Conservation (phyloP, 2,888 invertebrate species). For the Linnaemya tessellans region DNA sequence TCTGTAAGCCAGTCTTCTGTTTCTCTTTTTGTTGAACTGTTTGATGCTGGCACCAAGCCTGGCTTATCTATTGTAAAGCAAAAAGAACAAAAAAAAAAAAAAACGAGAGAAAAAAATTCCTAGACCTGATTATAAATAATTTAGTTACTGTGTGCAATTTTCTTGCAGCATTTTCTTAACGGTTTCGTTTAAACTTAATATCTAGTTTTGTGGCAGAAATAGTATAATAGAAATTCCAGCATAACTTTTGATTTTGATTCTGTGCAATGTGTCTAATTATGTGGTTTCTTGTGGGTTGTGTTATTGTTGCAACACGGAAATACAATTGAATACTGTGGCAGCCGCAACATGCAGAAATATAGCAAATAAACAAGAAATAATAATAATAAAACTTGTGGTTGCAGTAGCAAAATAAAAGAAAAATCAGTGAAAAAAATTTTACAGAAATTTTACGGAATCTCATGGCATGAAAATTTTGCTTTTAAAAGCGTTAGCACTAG, state of each 20-base stretch:
- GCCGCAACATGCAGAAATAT: constrained; percentile 44
- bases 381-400: constrained; percentile 33
- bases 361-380: constrained; percentile 8
- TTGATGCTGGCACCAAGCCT: neutral
- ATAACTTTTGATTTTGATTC: constrained; percentile 55
- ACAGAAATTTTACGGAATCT: neutral
- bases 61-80: constrained; percentile 8
- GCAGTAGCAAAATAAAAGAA: neutral
- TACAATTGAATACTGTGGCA: constrained; percentile 36
- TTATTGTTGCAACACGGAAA: constrained; percentile 54
- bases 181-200: constrained; percentile 49
- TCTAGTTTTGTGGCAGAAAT: constrained; percentile 41
- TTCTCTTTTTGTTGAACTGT: neutral
- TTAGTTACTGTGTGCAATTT: constrained; percentile 38
- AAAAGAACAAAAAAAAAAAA: too few species aligned
- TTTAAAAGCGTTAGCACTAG: neutral
- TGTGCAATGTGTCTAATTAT: constrained; percentile 58
- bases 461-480: neutral
- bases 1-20: neutral
- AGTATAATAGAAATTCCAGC: constrained; percentile 54
- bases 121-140: constrained; percentile 28
- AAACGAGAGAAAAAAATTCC: constrained; percentile 1
- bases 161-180: constrained; percentile 44
- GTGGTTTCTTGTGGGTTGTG: constrained; percentile 47
- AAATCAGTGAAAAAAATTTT: neutral